phyloP scores from a whole-genome alignment of 2,113 vertebrate genomes.

The Bucco capensis region DNA sequence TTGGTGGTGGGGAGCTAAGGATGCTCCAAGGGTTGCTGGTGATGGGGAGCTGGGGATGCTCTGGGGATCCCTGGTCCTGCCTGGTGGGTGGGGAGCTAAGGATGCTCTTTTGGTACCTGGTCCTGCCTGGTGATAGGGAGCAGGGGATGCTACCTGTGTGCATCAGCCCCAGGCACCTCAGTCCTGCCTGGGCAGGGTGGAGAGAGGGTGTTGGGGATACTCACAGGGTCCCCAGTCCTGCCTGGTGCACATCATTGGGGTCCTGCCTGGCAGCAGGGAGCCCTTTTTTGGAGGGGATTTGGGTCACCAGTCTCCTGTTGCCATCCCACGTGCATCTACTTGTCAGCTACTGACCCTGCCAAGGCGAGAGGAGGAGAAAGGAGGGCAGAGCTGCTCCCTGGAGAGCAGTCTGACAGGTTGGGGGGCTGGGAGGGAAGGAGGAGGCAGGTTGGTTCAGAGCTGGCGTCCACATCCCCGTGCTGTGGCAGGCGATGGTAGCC shows the following conservation, averaged over 20 bases:
- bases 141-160: no score
- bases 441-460: background rate
- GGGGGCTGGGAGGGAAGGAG: background rate
- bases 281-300: background rate
- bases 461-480: background rate
- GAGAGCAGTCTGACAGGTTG: background rate
- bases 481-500: background rate
- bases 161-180: no score
- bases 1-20: no score
- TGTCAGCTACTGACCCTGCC: background rate
- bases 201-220: no score
- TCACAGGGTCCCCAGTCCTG: no score
- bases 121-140: no score
- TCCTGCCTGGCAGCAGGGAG: background rate
- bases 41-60: no score
- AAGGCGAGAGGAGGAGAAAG: background rate
- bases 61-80: background rate
- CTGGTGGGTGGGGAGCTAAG: rapidly evolving
- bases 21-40: no score
- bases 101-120: no score
- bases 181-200: no score
- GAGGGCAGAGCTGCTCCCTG: background rate
- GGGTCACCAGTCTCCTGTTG: background rate
- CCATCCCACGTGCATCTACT: background rate
- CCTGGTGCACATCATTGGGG: no score